Evolutionary conservation across 1,140 invertebrate genomes (phyloP).

Genomic region (Bombus terrestris): DNA sequence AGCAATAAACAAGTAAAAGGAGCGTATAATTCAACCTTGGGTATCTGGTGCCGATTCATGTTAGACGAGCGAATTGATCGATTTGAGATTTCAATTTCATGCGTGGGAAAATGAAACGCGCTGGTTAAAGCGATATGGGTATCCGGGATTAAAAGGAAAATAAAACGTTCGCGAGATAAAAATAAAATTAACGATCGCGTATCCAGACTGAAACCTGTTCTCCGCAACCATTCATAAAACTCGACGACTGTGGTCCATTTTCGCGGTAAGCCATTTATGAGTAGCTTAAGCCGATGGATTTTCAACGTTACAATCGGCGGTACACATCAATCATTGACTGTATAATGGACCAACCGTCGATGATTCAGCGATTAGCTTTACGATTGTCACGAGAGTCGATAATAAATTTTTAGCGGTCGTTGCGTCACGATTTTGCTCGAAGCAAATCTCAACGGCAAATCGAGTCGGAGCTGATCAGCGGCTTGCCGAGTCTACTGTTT

Average conservation of each 20-base stretch:
- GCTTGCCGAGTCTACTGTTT: constrained; percentile 10
- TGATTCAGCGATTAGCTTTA: neutral
- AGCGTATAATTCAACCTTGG: too few species aligned
- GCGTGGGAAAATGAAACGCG: neutral
- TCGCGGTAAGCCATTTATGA: neutral
- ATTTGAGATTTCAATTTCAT: neutral
- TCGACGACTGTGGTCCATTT: constrained; percentile 2
- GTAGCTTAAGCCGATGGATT: neutral
- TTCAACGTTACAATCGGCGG: neutral
- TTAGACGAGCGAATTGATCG: neutral
- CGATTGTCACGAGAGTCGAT: constrained; percentile 4
- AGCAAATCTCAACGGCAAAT: constrained; percentile 33
- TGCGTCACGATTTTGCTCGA: constrained; percentile 19
- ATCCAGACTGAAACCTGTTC: constrained; percentile 24
- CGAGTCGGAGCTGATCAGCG: too few species aligned
- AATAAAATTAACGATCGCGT: constrained; percentile 17
- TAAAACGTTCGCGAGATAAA: constrained; percentile 43
- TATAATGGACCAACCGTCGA: neutral
- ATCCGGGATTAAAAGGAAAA: neutral
- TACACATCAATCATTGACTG: neutral
- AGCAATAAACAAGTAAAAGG: neutral
- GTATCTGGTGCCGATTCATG: too few species aligned
- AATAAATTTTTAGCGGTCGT: neutral
- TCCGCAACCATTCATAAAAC: constrained; percentile 33
- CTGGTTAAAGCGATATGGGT: neutral